Base-by-base conservation (phyloP, 2,113 vertebrate species). In the Micromys minutus region DNA sequence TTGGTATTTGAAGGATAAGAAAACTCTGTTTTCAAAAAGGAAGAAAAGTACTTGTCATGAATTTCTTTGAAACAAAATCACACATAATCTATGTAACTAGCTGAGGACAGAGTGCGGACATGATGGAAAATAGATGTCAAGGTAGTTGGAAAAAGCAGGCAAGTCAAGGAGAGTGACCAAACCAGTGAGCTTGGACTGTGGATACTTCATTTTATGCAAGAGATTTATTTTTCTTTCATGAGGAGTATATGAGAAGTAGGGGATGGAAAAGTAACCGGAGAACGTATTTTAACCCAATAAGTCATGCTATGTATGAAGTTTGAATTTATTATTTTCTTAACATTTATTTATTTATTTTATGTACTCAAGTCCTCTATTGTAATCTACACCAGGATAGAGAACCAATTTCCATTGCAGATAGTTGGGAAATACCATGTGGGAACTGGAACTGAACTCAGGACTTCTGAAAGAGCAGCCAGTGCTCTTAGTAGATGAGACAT, bases 261-360 rank as follows among this genome's bases (percentile, higher is more conserved):
- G 0, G 29, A 26, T 96, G 42, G 42, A 85, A 71, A 83, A 95
- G 67, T 79, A 89, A 85, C 21, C 13, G 84, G 21, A 4, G 8
- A 93, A 59, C 3, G 36, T 3, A 50, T 75, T 95, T 45, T 45
- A 92, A 94, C 92, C 34, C 45, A 71, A 10, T 75, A 94, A 92
- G 52, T 22, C 11, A 42, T 65, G 15, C 13, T 65, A 3, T 39
- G 21, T 59, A 57, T 81, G 21, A 47, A 81, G 45, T 29, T 84
- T 47, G 12, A 92, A 42, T 94, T 85, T 79, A 77, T 29, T 63
- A 63, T 29, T 63, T 63, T 63, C 29, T 29, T 11, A 63, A 29
- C 8, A 11, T 63, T 26, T 63, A 63, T 63, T 63, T 26, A 63
- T 63, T 63, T 63, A 63, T 59, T 59, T 59, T 22, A 59, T 59